Evolutionary conservation across 1,140 invertebrate species (phyloP).

Genomic region (Pissodes strobi): DNA sequence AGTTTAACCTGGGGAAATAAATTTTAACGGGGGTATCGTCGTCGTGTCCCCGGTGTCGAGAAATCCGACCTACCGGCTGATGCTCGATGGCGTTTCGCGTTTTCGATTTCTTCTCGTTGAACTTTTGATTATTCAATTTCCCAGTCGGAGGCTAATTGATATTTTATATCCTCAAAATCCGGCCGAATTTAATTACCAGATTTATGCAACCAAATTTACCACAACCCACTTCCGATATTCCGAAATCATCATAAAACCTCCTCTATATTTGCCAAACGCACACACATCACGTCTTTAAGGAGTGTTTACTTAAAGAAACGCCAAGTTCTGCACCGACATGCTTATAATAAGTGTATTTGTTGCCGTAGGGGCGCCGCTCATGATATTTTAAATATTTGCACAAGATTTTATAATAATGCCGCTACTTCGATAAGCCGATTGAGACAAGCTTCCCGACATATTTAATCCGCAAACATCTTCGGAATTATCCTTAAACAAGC

Average conservation of each 20-base stretch:
- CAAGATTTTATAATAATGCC: slow-evolving; percentile 19
- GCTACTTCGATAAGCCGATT: slow-evolving; percentile 14
- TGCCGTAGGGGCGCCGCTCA: not conserved
- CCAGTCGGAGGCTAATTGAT: too few relatives aligned
- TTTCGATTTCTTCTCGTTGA: too few relatives aligned
- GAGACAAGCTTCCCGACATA: slow-evolving; percentile 22
- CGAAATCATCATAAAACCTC: too few relatives aligned
- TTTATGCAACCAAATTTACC: too few relatives aligned
- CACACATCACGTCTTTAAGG: not conserved
- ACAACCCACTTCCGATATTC: too few relatives aligned
- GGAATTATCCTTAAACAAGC: slow-evolving; percentile 16
- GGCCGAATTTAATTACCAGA: too few relatives aligned
- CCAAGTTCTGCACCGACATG: not conserved
- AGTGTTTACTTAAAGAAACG: slow-evolving; percentile 14
- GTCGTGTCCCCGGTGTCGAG: slow-evolving; percentile 10
- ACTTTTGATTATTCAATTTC: too few relatives aligned
- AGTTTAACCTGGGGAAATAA: slow-evolving; percentile 5
- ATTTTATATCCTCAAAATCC: too few relatives aligned
- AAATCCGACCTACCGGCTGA: slow-evolving; percentile 1
- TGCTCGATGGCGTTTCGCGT: not conserved
- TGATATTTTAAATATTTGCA: slow-evolving; percentile 28
- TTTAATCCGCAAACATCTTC: slow-evolving; percentile 22
- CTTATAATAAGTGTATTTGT: slow-evolving; percentile 5
- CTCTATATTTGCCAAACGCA: not conserved
- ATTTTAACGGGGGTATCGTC: slow-evolving; percentile 8